phyloP scores from a whole-genome alignment of 2,113 vertebrate genomes.

The Peromyscus californicus region DNA sequence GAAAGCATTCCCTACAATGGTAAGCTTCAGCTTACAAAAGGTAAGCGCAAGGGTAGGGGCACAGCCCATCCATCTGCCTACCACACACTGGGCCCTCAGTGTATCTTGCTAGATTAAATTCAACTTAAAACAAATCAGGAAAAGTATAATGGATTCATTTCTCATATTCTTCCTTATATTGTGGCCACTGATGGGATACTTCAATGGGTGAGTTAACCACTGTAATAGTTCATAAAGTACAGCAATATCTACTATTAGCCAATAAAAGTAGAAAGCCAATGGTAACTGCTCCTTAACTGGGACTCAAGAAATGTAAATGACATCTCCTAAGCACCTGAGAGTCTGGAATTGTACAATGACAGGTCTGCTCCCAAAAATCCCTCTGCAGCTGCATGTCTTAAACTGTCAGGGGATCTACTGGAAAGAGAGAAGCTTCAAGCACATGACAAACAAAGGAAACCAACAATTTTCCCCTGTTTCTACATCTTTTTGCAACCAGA shows the following conservation, averaged over 20 bases:
- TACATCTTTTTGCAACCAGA: slow-evolving; percentile 47
- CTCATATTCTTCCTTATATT: slow-evolving; percentile 15
- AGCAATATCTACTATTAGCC: slow-evolving; percentile 5
- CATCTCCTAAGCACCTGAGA: slow-evolving; percentile 24
- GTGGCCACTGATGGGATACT: not conserved
- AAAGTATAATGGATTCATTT: slow-evolving; percentile 34
- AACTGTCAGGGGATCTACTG: not conserved
- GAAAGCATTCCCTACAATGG: not conserved
- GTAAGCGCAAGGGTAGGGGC: slow-evolving; percentile 3
- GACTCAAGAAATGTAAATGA: slow-evolving; percentile 25
- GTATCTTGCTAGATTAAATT: slow-evolving; percentile 16
- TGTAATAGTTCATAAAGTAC: not conserved
- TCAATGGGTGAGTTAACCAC: slow-evolving; percentile 7
- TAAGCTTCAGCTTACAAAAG: slow-evolving; percentile 25
- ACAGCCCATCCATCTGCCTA: not conserved
- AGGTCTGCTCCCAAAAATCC: not conserved
- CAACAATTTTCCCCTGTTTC: slow-evolving; percentile 45
- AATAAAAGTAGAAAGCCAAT: slow-evolving; percentile 39
- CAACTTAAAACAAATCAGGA: slow-evolving; percentile 46
- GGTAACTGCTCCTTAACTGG: slow-evolving; percentile 9
- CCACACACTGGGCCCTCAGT: not conserved
- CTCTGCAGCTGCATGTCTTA: not conserved
- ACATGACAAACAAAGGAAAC: slow-evolving; percentile 19
- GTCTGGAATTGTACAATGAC: not conserved
- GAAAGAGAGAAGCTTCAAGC: slow-evolving; percentile 35